Percentiles rank a stretch among this genome's conserved stretches.
These are phyloP conservation scores for Dorcus hopei DNA, from an alignment of 2,888 invertebrate genomes.

Conservation along the genomic window DNA sequence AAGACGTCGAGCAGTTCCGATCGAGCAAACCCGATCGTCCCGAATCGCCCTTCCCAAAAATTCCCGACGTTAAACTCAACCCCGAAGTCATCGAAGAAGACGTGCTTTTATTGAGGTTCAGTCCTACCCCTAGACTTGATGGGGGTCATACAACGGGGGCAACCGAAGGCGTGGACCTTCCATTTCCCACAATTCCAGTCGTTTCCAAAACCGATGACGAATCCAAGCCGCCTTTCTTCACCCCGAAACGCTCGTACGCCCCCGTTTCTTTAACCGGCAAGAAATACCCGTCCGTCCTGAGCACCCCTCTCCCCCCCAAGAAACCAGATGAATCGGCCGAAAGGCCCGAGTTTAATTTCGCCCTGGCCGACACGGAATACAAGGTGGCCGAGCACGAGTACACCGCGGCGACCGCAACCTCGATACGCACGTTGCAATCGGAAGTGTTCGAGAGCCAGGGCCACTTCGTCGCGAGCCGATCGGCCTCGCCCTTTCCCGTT, in stretches of 20 bases:
- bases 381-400: constrained; percentile 36
- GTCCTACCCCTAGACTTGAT: constrained; percentile 30
- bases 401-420: constrained; percentile 24
- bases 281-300: constrained; percentile 30
- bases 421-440: constrained; percentile 39
- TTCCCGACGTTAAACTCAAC: constrained; percentile 39
- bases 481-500: constrained; percentile 39
- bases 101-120: constrained; percentile 35
- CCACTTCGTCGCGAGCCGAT: constrained; percentile 43
- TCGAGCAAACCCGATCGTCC: constrained; percentile 19
- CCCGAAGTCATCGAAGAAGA: constrained; percentile 42
- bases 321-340: constrained; percentile 3
- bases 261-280: constrained; percentile 33
- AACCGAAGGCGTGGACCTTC: constrained; percentile 3
- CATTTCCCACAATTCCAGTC: constrained; percentile 39
- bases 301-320: background rate
- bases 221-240: constrained; percentile 25
- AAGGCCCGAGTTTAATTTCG: constrained; percentile 41
- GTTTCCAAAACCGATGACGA: constrained; percentile 21
- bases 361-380: constrained; percentile 31
- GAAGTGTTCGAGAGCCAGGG: constrained; percentile 47
- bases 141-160: background rate
- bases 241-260: constrained; percentile 27
- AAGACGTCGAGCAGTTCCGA: constrained; percentile 29
- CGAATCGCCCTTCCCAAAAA: constrained; percentile 40